phyloP scores from a whole-genome alignment of 2,888 invertebrate genomes.

The Athalia circularis region DNA sequence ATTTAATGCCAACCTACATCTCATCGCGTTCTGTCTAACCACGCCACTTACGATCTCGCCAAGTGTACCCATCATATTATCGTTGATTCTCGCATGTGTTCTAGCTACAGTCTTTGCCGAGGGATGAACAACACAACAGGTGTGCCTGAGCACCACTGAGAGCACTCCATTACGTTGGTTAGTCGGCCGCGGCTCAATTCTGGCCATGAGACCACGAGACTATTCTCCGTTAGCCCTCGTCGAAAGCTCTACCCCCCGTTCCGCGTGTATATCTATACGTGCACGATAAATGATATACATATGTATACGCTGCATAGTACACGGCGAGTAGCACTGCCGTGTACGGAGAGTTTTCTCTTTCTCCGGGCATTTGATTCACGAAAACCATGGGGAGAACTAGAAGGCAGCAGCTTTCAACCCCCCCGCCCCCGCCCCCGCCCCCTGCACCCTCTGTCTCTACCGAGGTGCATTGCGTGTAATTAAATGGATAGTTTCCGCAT shows the following conservation, averaged over 20 bases:
- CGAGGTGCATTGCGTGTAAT: conserved; percentile 69
- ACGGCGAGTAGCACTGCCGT: too few species aligned
- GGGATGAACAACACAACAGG: conserved; percentile 29
- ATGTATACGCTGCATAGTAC: too few species aligned
- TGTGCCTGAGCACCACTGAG: conserved; percentile 58
- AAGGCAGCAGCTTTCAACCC: neutral
- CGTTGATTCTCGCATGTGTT: conserved; percentile 7
- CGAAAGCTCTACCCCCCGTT: conserved; percentile 58
- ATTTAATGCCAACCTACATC: too few species aligned
- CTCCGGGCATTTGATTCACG: neutral
- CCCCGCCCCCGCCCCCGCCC: conserved; percentile 30
- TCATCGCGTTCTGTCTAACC: too few species aligned
- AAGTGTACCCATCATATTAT: neutral
- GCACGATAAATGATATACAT: neutral
- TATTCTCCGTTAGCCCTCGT: conserved; percentile 49
- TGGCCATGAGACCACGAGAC: conserved; percentile 58
- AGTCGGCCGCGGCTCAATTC: conserved; percentile 68
- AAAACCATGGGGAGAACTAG: conserved; percentile 20
- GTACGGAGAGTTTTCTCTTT: too few species aligned
- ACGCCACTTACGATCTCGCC: too few species aligned
- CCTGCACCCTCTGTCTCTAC: conserved; percentile 47
- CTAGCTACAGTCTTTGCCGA: conserved; percentile 40
- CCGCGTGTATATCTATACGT: conserved; percentile 14
- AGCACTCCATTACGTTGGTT: conserved; percentile 71
- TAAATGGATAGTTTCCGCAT: conserved; percentile 73